Conservation (phyloP, 92 coral and sea anemone genomes). For the Zoanthus sociatus region DNA sequence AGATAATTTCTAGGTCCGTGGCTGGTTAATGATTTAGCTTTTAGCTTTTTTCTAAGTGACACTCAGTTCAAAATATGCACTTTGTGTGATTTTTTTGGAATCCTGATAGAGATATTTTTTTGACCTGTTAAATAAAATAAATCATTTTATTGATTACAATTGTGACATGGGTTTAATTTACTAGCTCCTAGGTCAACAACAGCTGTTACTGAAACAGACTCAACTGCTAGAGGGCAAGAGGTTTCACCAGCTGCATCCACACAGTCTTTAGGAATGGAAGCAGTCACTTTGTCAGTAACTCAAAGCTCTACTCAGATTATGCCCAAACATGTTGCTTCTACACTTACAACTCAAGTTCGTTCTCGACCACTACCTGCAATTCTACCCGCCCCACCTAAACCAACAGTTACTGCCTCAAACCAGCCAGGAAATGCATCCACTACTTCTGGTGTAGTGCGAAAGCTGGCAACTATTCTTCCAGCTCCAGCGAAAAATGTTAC, state of each 20-base stretch:
- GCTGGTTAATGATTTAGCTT: too few species aligned
- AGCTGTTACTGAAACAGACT: slow-evolving; percentile 34
- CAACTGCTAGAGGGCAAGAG: slow-evolving; percentile 19
- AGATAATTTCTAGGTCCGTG: too few species aligned
- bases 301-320: slow-evolving; percentile 70
- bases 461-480: slow-evolving; percentile 88
- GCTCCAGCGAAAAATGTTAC: slow-evolving; percentile 91
- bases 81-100: too few species aligned
- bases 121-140: too few species aligned
- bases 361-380: slow-evolving; percentile 91
- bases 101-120: too few species aligned
- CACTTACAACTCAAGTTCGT: slow-evolving; percentile 78
- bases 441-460: slow-evolving; percentile 67
- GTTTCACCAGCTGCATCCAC: neutral
- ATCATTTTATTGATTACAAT: too few species aligned
- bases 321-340: slow-evolving; percentile 72
- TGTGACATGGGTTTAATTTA: neutral
- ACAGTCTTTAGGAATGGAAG: slow-evolving; percentile 23
- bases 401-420: slow-evolving; percentile 40
- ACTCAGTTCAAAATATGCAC: too few species aligned
- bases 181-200: slow-evolving; percentile 29
- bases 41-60: too few species aligned
- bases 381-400: slow-evolving; percentile 94
- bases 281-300: slow-evolving; percentile 35
- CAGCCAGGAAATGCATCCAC: slow-evolving; percentile 56